Conservation (phyloP, 2,888 invertebrate species). For the Steinernema hermaphroditum region DNA sequence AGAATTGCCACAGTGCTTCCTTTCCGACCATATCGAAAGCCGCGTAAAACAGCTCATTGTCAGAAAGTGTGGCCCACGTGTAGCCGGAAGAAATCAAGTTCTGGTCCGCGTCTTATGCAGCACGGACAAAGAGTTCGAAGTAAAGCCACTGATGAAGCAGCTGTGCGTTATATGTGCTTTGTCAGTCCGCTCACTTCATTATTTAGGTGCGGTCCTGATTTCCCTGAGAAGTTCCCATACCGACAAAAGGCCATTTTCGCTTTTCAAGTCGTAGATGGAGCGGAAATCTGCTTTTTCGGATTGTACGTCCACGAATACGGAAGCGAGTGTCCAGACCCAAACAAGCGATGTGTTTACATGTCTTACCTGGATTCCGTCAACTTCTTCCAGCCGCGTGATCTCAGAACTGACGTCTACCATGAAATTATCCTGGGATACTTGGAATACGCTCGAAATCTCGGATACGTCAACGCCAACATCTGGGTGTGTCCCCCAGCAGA, state of each 20-base stretch:
- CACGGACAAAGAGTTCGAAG: slow-evolving; percentile 95
- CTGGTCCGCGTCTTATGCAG: slow-evolving; percentile 94
- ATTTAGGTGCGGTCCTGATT: slow-evolving; percentile 79
- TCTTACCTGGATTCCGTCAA: slow-evolving; percentile 97
- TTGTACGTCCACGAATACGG: slow-evolving; percentile 99
- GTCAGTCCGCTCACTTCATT: neutral
- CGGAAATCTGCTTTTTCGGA: slow-evolving; percentile 97
- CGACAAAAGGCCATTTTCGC: slow-evolving; percentile 96
- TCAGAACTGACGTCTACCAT: slow-evolving; percentile 94
- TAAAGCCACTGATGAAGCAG: slow-evolving; percentile 87
- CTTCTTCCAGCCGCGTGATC: slow-evolving; percentile 94
- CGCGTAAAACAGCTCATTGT: slow-evolving; percentile 93
- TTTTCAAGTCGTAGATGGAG: slow-evolving; percentile 95
- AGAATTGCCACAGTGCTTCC: slow-evolving; percentile 85
- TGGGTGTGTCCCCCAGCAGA: slow-evolving; percentile 99
- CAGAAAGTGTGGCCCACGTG: slow-evolving; percentile 74
- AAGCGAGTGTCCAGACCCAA: slow-evolving; percentile 89
- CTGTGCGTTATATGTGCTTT: slow-evolving; percentile 30
- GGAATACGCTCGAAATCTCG: slow-evolving; percentile 94
- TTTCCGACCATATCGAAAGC: slow-evolving; percentile 93
- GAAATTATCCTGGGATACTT: slow-evolving; percentile 95
- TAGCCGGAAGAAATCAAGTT: slow-evolving; percentile 74
- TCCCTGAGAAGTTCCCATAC: slow-evolving; percentile 88
- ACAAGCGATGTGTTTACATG: slow-evolving; percentile 93
- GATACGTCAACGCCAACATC: slow-evolving; percentile 96